Conservation (phyloP, 2,888 invertebrate genomes). For the Heliconius sara region DNA sequence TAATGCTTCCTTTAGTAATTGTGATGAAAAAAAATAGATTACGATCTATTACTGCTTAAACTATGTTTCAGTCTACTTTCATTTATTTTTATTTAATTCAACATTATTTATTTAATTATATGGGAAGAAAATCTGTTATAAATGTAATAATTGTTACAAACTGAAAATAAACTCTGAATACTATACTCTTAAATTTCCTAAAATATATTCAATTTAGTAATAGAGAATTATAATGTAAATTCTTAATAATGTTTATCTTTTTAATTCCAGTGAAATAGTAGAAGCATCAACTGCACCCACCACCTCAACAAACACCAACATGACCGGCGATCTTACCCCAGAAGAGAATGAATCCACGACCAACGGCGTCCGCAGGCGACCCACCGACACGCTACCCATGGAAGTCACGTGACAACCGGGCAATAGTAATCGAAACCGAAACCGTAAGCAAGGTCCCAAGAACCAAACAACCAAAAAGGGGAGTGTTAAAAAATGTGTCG, state of each 20-base stretch:
- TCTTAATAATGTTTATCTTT: neutral
- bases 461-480: conserved; percentile 22
- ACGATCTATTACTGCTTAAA: too few species aligned
- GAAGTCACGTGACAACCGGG: conserved; percentile 78
- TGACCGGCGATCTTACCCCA: conserved; percentile 42
- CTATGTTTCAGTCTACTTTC: too few species aligned
- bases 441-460: conserved; percentile 15
- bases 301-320: conserved; percentile 49
- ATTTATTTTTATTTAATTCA: too few species aligned
- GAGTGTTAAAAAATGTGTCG: conserved; percentile 18
- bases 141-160: too few species aligned
- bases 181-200: too few species aligned
- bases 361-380: conserved; percentile 61
- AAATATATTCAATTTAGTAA: neutral
- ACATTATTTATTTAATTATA: too few species aligned
- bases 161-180: too few species aligned
- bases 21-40: too few species aligned
- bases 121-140: too few species aligned
- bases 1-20: too few species aligned
- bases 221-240: neutral
- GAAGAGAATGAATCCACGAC: conserved; percentile 52
- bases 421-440: conserved; percentile 31
- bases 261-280: conserved; percentile 61
- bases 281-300: conserved; percentile 59
- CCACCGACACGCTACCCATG: conserved; percentile 71